Percentiles rank a stretch among this genome's conserved stretches.
Evolutionary conservation across 1,140 invertebrate genomes (phyloP).

Genomic region (Paramacrobiotus metropolitanus): DNA sequence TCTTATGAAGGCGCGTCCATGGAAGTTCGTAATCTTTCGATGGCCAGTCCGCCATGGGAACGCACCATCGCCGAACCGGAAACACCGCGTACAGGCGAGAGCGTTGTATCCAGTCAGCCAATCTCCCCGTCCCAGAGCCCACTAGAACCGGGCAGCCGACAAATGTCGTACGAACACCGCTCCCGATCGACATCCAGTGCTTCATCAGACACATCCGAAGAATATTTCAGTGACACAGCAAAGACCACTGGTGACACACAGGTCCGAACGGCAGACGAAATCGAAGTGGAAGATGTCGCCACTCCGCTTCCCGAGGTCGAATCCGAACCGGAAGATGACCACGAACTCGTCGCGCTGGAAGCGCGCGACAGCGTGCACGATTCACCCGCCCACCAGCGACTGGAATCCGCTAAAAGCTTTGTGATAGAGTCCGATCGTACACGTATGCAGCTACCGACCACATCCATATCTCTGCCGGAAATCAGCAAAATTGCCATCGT

Average conservation of each 20-base stretch:
- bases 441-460: background rate
- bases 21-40: no score
- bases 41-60: no score
- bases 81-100: no score
- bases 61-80: no score
- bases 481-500: background rate
- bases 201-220: no score
- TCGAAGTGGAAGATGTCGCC: background rate
- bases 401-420: background rate
- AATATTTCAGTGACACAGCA: no score
- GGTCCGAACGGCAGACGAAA: background rate
- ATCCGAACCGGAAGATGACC: background rate
- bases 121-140: no score
- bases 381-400: background rate
- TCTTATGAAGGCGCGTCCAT: no score
- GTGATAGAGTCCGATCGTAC: background rate
- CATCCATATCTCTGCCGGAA: background rate
- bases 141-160: no score
- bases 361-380: background rate
- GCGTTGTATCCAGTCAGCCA: no score
- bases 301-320: background rate
- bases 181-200: no score
- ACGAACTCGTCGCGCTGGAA: background rate
- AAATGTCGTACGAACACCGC: no score
- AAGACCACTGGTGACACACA: background rate